These are phyloP conservation scores for Triplophysa bombifrons DNA, from an alignment of 2,797 vertebrate genomes.

Conservation along the genomic window DNA sequence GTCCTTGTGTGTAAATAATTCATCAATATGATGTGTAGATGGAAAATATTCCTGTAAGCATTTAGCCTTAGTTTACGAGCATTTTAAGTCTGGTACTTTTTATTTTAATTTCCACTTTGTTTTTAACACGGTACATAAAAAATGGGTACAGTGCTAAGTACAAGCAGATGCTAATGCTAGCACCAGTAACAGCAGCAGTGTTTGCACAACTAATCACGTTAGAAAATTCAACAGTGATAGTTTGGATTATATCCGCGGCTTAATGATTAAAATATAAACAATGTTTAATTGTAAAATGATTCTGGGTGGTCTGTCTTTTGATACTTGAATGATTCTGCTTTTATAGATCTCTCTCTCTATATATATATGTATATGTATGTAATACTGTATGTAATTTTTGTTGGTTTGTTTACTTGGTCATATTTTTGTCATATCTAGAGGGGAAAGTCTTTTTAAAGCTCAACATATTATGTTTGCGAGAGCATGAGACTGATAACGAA, in stretches of 20 bases:
- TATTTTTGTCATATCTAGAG: conserved; percentile 80
- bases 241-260: conserved; percentile 74
- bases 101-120: background rate
- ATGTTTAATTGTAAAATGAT: conserved; percentile 86
- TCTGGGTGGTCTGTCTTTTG: conserved; percentile 91
- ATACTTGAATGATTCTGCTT: conserved; percentile 97
- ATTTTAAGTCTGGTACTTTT: conserved; percentile 36
- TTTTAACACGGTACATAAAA: conserved; percentile 30
- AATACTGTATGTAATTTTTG: conserved; percentile 56
- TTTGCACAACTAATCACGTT: conserved; percentile 82
- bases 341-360: conserved; percentile 80
- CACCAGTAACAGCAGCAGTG: conserved; percentile 70
- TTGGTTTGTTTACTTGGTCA: conserved; percentile 80
- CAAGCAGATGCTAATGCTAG: conserved; percentile 42
- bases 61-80: conserved; percentile 48
- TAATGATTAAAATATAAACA: conserved; percentile 73
- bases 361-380: conserved; percentile 75
- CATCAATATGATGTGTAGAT: conserved; percentile 23
- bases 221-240: conserved; percentile 79
- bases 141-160: conserved; percentile 45
- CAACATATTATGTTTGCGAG: conserved; percentile 87
- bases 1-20: conserved; percentile 25
- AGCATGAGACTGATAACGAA: conserved; percentile 66
- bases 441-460: conserved; percentile 78
- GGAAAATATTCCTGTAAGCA: conserved; percentile 36